Base-by-base conservation (phyloP, 2,797 vertebrate genomes). In the Poecile montanus region DNA sequence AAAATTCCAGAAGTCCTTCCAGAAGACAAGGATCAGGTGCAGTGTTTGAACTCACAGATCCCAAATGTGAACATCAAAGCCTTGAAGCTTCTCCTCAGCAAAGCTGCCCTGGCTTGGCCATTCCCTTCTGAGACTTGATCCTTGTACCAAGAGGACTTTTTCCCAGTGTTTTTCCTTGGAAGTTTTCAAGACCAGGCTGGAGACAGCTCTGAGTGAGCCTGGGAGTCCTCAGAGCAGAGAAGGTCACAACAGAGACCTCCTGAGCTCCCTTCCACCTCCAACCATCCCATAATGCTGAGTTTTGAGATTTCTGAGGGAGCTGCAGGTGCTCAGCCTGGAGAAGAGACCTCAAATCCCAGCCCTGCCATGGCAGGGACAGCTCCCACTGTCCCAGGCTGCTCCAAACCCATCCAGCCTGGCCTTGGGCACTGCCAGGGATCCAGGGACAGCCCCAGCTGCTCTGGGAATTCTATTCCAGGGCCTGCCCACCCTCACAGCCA, bases 401-500 rank as follows among this genome's bases (percentile, higher is more conserved):
- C 81, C 36, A 36, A 36, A 36, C 36, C 36, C 36, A 36, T 36
- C 36, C 81, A 74, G 1, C 36, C 32, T 13, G 62, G 53, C 27
- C 71, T 10, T 13, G 71, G 62, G 5, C 65, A 63, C 30, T 56
- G 7, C 84, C 74, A 78, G 48, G 65, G 42, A 48, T 48, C 34
- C 67, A 53, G 72, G 40, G n/a, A 11, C 40, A 85, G n/a, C 83
- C 72, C 4, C 72, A 45, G 72, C 16, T 15, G 0, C 7, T 30
- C 48, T 71, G 47, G 47, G 47, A 0, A 66, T 0, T 0, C 51
- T 2, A 0, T 29, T 0, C n/a, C 67, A 62, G 36, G 3, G 1
- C 16, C 25, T 73, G 1, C 3, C 10, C 51, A 5, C 26, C 44
- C 21, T 42, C 25, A 0, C 21, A 58, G 61, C 3, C 8, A 51